These are phyloP conservation scores for Xenopus petersii DNA, from an alignment of 2,797 vertebrate genomes.

Conservation along the genomic window DNA sequence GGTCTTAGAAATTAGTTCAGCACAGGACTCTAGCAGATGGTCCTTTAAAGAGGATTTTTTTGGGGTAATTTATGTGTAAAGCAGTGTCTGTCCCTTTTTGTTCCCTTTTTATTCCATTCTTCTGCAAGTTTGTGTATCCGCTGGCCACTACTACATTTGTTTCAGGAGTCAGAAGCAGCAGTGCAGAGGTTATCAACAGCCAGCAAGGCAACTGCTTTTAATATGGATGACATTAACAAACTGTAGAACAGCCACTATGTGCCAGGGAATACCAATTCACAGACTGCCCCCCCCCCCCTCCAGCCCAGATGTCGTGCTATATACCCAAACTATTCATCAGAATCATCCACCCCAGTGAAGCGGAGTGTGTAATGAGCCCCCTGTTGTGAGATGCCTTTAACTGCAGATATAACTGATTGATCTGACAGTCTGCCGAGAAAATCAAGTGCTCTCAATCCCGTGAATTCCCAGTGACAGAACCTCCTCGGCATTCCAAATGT, in stretches of 20 bases:
- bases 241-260: background rate
- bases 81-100: too few relatives aligned
- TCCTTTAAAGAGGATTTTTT: too few relatives aligned
- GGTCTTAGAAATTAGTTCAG: too few relatives aligned
- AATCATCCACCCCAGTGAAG: slow-evolving; percentile 9
- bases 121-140: too few relatives aligned
- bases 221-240: background rate
- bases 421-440: slow-evolving; percentile 14
- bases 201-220: too few relatives aligned
- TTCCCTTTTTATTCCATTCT: too few relatives aligned
- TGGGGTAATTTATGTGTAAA: too few relatives aligned
- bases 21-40: too few relatives aligned
- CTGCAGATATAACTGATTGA: slow-evolving; percentile 20
- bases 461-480: slow-evolving; percentile 15
- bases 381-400: slow-evolving; percentile 18
- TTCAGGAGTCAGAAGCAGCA: too few relatives aligned
- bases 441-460: slow-evolving; percentile 9
- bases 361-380: slow-evolving; percentile 21
- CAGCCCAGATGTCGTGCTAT: slow-evolving; percentile 1
- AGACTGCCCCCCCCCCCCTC: background rate
- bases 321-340: background rate
- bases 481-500: slow-evolving; percentile 8
- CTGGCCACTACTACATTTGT: too few relatives aligned
- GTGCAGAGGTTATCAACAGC: too few relatives aligned
- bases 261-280: background rate